phyloP scores from a whole-genome alignment of 1,140 invertebrate genomes.

The Caenorhabditis tropicalis region DNA sequence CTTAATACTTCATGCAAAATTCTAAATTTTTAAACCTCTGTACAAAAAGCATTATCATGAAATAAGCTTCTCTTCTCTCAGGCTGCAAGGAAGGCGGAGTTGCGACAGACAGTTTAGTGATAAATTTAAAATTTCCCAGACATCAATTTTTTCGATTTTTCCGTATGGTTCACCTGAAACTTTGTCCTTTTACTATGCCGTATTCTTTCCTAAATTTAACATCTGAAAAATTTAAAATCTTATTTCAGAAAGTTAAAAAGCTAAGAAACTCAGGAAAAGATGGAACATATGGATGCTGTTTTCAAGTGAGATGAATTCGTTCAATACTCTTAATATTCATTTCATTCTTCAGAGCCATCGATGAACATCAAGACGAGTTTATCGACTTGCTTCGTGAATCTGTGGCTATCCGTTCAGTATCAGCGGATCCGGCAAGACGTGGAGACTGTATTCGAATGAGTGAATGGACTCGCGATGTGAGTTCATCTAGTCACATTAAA shows the following conservation, averaged over 20 bases:
- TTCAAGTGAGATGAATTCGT: not conserved
- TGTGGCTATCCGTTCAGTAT: constrained; percentile 94
- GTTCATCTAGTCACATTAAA: not conserved
- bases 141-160: not conserved
- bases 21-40: not conserved
- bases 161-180: not conserved
- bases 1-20: not conserved
- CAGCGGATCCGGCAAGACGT: constrained; percentile 82
- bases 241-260: not conserved
- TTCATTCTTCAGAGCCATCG: constrained; percentile 31
- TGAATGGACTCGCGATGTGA: constrained; percentile 79
- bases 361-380: constrained; percentile 38
- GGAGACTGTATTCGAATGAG: constrained; percentile 81
- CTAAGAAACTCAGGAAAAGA: not conserved
- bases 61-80: constrained; percentile 21
- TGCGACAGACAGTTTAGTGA: constrained; percentile 9
- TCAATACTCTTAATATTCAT: not conserved
- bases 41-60: not conserved
- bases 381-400: constrained; percentile 86
- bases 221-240: too few species aligned
- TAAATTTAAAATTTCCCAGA: not conserved
- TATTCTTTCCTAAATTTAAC: too few species aligned
- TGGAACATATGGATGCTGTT: constrained; percentile 7
- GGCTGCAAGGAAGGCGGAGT: constrained; percentile 5
- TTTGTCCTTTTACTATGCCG: not conserved